Evolutionary conservation across 92 coral and sea anemone genomes (phyloP), one percentile per base, ranked within the genome.

Genomic region (Micromussa lordhowensis): DNA sequence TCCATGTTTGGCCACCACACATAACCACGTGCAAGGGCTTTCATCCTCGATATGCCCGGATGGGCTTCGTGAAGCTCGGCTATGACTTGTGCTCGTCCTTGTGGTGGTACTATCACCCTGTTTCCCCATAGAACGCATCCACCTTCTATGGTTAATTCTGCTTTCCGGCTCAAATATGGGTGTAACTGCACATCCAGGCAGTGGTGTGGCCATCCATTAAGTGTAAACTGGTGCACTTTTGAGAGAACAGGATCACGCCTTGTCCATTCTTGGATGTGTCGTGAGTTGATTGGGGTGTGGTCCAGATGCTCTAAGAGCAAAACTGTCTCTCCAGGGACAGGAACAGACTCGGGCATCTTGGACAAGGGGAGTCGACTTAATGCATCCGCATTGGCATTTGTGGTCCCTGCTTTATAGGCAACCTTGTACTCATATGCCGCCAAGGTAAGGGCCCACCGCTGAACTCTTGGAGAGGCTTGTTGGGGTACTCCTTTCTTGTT

Each of bases 41-140:
- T 85, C 85, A 81, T 85, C 68, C 82, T 57, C 49, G 88, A 75
- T 14, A 87, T 91, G 36, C 94, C 94, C 53, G 91, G 82, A 82
- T 91, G 88, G 68, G 87, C 82, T 7, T 83, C 80, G 28, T 91
- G 86, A 48, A 91, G 82, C 68, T 63, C 88, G 1, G 71, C 83
- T 63, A 88, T 36, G 34, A 88, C 89, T 68, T 75, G 80, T 29
- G 78, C 63, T 68, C 87, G 35, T 35, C 91, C 91, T 74, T 82
- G 88, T 0, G 94, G 91, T 74, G 91, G 91, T 12, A 91, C 85
- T 31, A 88, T 73, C 55, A 83, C 94, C 48, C 91, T 51, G 49
- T 35, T 54, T 10, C 94, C 91, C 91, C 94, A 77, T 18, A 92
- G 75, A 38, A 92, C 35, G 22, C 94, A 92, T 79, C 90, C 92